These are phyloP conservation scores for Merops nubicus DNA, from an alignment of 2,113 vertebrate species.

Conservation along the genomic window DNA sequence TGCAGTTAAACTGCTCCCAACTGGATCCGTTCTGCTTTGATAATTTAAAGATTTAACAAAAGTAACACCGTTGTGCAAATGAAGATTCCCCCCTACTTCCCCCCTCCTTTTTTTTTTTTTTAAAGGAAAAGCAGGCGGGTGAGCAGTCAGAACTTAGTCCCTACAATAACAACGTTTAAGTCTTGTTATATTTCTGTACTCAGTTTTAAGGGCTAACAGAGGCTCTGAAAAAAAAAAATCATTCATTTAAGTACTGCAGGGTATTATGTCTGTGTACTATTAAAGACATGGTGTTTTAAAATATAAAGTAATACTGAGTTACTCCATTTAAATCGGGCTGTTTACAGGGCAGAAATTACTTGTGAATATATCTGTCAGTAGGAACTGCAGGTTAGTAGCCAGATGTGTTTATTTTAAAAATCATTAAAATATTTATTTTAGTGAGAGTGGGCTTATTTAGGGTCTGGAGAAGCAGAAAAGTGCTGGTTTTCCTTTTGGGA, in stretches of 20 bases:
- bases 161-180: neutral
- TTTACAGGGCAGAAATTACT: neutral
- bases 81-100: neutral
- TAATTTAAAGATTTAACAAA: neutral
- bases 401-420: conserved; percentile 21
- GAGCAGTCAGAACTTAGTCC: neutral
- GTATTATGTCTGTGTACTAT: neutral
- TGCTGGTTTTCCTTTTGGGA: conserved; percentile 42
- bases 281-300: neutral
- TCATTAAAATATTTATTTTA: conserved; percentile 30
- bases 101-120: neutral
- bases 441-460: conserved; percentile 26
- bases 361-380: conserved; percentile 50
- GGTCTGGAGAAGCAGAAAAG: conserved; percentile 38
- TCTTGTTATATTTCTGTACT: neutral
- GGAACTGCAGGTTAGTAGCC: neutral
- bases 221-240: neutral
- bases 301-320: neutral
- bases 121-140: neutral
- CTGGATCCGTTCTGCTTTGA: neutral
- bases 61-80: neutral
- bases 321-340: neutral
- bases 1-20: neutral
- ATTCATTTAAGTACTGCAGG: neutral
- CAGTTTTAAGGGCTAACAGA: neutral